Base-by-base conservation (phyloP, 2,888 invertebrate species). In the Phyllotreta cruciferae region DNA sequence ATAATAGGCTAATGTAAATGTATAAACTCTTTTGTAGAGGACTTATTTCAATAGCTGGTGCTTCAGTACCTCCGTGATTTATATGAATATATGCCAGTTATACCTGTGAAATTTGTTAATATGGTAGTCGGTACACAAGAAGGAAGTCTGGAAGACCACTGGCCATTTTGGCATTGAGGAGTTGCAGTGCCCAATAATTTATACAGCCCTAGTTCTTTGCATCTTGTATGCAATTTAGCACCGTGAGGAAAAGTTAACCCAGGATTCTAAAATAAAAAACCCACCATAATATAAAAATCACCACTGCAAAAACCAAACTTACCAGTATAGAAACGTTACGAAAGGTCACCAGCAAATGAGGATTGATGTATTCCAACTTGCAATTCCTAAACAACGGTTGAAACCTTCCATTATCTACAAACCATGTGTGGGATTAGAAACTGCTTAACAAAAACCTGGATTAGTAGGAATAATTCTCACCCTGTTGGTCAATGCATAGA, bases 101-200 rank as follows among this genome's bases (percentile, higher is more conserved):
- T 81, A 91, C 92, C 90, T 74, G 93, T 92, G 80, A 92, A 94
- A 81, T 94, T 94, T 42, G 93, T 92, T 70, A 94, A 84, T 41
- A 92, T 83, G 0, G 92, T 92, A 35, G 94, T 94, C n/a, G 93
- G 91, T 37, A 92, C 90, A 77, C 94, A 94, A 66, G 90, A 88
- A 0, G 94, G 94, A 77, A 92, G 83, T 69, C 87, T 87, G 0
- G 90, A 87, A 24, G 86, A 86, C 94, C 94, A 94, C 56, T 86
- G 86, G 1, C 93, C 93, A 76, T 94, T 93, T 71, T 90, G 90
- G 78, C 94, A 94, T 37, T 88, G 85, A 39, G 93, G 83, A 56
- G 85, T 82, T n/a, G 89, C 85, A 56, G 91, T 91, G 24, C 94
- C 94, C 65, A 90, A 85, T 71, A 94, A 84, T 82, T 94, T 94